Base-by-base conservation (phyloP, 2,888 invertebrate genomes). In the Eristalis arbustorum region DNA sequence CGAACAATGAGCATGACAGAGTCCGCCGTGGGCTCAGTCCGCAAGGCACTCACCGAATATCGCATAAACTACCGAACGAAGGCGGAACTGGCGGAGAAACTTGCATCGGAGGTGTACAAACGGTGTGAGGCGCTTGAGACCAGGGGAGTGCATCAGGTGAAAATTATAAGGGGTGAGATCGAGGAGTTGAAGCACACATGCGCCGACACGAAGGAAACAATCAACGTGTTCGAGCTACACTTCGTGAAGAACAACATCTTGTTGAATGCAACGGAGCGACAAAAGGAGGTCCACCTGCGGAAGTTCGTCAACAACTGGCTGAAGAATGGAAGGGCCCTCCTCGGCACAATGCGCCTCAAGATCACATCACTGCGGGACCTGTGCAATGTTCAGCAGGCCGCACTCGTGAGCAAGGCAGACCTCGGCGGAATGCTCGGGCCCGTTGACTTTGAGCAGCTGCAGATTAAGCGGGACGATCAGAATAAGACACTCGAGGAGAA, bases 391-490 rank as follows among this genome's bases (percentile, higher is more conserved):
- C 90, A 92, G 76, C 91, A 91, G 8, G 90, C 89, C 0, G 90
- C 91, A 80, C 74, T 92, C 1, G 89, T 91, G 3, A 91, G 91
- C 10, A 93, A 94, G 71, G 92, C 93, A 63, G 94, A 94, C 89
- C 90, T 95, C 0, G 94, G 94, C 4, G 94, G 94, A 76, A 93
- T 93, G 40, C 90, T 95, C 13, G 93, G 93, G 57, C 93, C 93
- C 0, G 93, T 94, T 3, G 95, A 95, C 89, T 95, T 95, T 88
- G 94, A 95, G 79, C 93, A 94, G 89, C 88, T 95, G 68, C 92
- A 92, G 64, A 95, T 95, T 59, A 94, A 94, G 89, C 94, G 94
- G 87, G 90, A 93, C 23, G 93, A 94, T 84, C 91, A 93, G 59
- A 89, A 92, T 11, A 91, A 92, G 82, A 91, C 93, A 62, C 93